Evolutionary conservation across 2,113 vertebrate species (phyloP), one percentile per base, ranked within the genome.

Genomic region (Amblyopsis rosae): DNA sequence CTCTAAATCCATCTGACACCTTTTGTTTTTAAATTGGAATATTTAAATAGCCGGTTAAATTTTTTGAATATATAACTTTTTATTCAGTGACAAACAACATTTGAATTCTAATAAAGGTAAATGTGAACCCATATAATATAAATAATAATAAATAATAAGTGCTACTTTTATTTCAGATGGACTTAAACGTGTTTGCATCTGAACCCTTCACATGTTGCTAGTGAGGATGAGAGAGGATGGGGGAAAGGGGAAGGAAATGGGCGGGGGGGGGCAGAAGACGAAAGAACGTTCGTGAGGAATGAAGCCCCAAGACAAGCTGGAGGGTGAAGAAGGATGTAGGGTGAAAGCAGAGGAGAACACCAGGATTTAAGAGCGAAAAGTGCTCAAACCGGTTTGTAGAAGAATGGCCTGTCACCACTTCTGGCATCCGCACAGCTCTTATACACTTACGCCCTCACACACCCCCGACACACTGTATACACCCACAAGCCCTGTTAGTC

Each of bases 401-500:
- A 67, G 71, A 89, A 85, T 80, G 65, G 67, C 73, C 48, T 79
- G 73, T 79, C 80, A 74, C 77, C 81, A 78, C 62, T 75, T 64
- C 79, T 85, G 79, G 81, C 86, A 90, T 61, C 72, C 62, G 69
- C 79, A 35, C 62, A 73, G 56, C 62, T 58, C 76, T 76, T 53
- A 8, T 47, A 71, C 70, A 79, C 46, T 61, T 51, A 59, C 54
- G 59, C 76, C 50, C 77, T 80, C 67, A 69, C 10, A 32, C 75
- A 73, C 77, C 67, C 76, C 70, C 55, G 11, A 67, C 56, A 0
- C n/a, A 79, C 71, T 90, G 81, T 90, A 87, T 85, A 88, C 81
- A 86, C 6, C 26, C 16, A 68, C 75, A 88, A 87, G 88, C 86
- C 87, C 83, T 70, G 63, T 85, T 83, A 86, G 71, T 77, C 86